Evolutionary conservation across 2,888 invertebrate genomes (phyloP).

Genomic region (Acanthopleura granulata): DNA sequence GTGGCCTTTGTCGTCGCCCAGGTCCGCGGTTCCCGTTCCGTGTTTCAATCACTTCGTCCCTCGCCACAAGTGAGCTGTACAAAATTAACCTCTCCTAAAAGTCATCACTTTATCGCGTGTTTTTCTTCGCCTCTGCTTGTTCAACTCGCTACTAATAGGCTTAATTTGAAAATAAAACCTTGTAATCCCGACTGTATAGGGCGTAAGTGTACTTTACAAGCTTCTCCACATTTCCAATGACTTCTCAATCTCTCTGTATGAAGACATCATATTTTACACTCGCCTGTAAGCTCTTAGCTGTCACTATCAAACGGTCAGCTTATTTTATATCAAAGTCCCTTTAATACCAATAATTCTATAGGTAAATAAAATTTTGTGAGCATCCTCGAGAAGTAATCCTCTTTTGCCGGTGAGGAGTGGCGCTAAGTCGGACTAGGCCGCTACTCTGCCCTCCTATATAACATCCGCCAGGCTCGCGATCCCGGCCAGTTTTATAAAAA

Average conservation of each 20-base stretch:
- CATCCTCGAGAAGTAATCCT: conserved; percentile 10
- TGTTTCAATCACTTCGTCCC: no score
- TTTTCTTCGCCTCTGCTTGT: background rate
- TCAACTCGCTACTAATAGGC: conserved; percentile 6
- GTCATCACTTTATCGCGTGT: no score
- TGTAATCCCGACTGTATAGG: background rate
- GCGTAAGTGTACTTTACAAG: background rate
- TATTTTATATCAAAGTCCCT: conserved; percentile 10
- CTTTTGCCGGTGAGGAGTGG: background rate
- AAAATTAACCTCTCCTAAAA: no score
- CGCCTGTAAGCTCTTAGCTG: background rate
- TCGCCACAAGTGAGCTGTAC: no score
- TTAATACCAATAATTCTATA: conserved; percentile 20
- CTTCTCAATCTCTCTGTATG: background rate
- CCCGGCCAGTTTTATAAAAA: background rate
- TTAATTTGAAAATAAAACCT: conserved; percentile 20
- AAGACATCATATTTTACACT: background rate
- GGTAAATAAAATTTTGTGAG: conserved; percentile 19
- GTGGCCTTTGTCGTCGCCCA: background rate
- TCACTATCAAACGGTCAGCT: background rate
- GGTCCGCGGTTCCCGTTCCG: no score
- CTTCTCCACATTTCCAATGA: background rate
- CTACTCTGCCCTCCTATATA: background rate
- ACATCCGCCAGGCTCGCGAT: background rate
- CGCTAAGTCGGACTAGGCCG: background rate